Conservation (phyloP, 2,888 invertebrate genomes). For the Cantharis rustica region DNA sequence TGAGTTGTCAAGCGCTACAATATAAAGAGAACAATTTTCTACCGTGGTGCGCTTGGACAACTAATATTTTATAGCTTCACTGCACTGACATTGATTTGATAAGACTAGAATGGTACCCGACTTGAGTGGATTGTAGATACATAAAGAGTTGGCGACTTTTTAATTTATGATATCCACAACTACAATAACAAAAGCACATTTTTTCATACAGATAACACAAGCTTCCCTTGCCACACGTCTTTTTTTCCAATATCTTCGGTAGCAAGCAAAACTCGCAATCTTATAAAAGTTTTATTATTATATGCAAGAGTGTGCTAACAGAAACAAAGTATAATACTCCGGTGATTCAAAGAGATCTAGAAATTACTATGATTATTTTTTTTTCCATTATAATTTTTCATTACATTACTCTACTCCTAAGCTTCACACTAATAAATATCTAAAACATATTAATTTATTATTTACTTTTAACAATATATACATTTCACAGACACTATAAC, state of each 20-base stretch:
- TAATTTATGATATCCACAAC: slow-evolving; percentile 23
- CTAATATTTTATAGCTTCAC: slow-evolving; percentile 23
- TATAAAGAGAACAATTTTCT: slow-evolving; percentile 21
- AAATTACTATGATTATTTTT: slow-evolving; percentile 45
- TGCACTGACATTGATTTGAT: slow-evolving; percentile 37
- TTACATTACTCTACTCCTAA: slow-evolving; percentile 42
- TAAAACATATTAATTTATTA: slow-evolving; percentile 48
- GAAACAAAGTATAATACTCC: slow-evolving; percentile 37
- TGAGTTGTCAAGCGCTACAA: slow-evolving; percentile 18
- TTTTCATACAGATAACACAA: slow-evolving; percentile 7
- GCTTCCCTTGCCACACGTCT: slow-evolving; percentile 5
- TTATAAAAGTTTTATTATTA: slow-evolving; percentile 1
- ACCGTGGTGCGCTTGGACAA: slow-evolving; percentile 23
- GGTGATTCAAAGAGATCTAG: slow-evolving; percentile 48
- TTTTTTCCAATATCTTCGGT: background rate
- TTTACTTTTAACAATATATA: slow-evolving; percentile 50
- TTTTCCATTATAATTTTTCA: slow-evolving; percentile 41
- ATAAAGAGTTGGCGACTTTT: slow-evolving; percentile 22
- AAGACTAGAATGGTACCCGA: slow-evolving; percentile 38
- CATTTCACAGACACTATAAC: slow-evolving; percentile 50
- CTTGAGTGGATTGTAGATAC: slow-evolving; percentile 38
- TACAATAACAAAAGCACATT: slow-evolving; percentile 22
- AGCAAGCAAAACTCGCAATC: slow-evolving; percentile 10
- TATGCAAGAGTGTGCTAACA: slow-evolving; percentile 22
- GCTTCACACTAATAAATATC: slow-evolving; percentile 55